Conservation (phyloP, 2,797 vertebrate genomes). For the Sebastes vulpes region DNA sequence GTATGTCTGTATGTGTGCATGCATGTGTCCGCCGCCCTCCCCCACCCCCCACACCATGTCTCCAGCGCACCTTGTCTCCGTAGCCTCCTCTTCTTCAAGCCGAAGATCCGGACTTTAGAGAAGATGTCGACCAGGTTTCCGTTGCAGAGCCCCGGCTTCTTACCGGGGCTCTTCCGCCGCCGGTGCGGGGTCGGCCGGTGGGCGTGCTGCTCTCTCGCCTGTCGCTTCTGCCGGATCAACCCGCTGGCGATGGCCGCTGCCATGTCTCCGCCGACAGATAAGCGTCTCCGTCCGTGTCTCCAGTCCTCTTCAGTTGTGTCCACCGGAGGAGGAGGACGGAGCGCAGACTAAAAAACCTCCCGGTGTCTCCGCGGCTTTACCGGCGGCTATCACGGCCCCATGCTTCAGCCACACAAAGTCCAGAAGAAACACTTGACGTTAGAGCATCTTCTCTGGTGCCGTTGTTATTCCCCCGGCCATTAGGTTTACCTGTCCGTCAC, state of each 20-base stretch:
- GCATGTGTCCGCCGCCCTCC: neutral
- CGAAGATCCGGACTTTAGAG: conserved; percentile 98
- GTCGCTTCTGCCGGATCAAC: conserved; percentile 96
- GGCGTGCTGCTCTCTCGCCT: conserved; percentile 94
- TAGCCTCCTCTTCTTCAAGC: conserved; percentile 94
- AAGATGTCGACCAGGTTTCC: conserved; percentile 97
- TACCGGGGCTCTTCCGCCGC: conserved; percentile 95
- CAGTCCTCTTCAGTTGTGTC: conserved; percentile 63
- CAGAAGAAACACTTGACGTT: conserved; percentile 28
- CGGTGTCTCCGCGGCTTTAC: conserved; percentile 31
- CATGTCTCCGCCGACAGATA: conserved; percentile 85
- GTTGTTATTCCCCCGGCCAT: conserved; percentile 29
- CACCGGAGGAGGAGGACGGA: conserved; percentile 64
- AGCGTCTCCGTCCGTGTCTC: conserved; percentile 67
- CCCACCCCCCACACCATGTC: neutral
- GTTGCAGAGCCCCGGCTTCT: conserved; percentile 94
- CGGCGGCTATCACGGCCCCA: conserved; percentile 67
- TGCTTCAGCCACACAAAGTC: conserved; percentile 51
- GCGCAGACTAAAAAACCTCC: conserved; percentile 64
- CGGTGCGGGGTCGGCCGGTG: conserved; percentile 91
- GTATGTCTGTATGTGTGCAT: neutral
- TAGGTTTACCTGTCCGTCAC: conserved; percentile 76
- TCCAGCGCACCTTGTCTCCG: conserved; percentile 92
- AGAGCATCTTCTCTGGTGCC: conserved; percentile 30
- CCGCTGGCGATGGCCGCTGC: conserved; percentile 96